These are phyloP conservation scores for Mythimna loreyi DNA, from an alignment of 2,888 invertebrate genomes.

Conservation along the genomic window DNA sequence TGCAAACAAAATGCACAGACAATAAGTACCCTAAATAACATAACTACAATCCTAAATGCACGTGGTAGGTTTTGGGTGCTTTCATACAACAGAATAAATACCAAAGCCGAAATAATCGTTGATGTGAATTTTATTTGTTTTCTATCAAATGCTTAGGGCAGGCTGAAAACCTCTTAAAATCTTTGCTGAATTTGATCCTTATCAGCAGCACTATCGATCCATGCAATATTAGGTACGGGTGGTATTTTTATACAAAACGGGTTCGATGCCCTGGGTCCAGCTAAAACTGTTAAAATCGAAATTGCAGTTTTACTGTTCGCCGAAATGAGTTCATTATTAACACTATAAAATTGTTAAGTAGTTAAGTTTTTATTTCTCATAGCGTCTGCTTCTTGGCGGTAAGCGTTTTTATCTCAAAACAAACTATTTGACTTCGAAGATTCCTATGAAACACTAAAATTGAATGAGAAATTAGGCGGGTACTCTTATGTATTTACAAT, in stretches of 20 bases:
- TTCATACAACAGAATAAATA: not conserved
- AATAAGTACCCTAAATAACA: not conserved
- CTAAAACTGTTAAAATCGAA: not conserved
- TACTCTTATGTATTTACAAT: not conserved
- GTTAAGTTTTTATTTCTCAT: not conserved
- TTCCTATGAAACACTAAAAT: not conserved
- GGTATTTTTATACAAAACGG: slow-evolving; percentile 13
- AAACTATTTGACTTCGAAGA: not conserved
- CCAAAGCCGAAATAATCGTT: not conserved
- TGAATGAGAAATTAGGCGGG: not conserved
- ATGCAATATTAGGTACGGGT: slow-evolving; percentile 18
- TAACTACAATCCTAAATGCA: not conserved
- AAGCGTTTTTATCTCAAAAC: not conserved
- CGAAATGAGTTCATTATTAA: not conserved
- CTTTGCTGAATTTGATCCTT: slow-evolving; percentile 12
- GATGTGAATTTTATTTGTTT: not conserved
- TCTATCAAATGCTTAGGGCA: not conserved
- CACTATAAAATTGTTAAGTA: not conserved
- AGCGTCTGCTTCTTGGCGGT: not conserved
- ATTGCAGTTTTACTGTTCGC: not conserved
- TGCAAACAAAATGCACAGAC: not conserved
- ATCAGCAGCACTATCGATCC: slow-evolving; percentile 30
- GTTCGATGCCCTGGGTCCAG: slow-evolving; percentile 15
- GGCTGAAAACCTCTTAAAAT: not conserved
- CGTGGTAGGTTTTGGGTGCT: not conserved